A percentile compares a stretch with the other conserved stretches of the same genome.
phyloP scores from a whole-genome alignment of 2,113 vertebrate species.

The Poeciliopsis prolifica region DNA sequence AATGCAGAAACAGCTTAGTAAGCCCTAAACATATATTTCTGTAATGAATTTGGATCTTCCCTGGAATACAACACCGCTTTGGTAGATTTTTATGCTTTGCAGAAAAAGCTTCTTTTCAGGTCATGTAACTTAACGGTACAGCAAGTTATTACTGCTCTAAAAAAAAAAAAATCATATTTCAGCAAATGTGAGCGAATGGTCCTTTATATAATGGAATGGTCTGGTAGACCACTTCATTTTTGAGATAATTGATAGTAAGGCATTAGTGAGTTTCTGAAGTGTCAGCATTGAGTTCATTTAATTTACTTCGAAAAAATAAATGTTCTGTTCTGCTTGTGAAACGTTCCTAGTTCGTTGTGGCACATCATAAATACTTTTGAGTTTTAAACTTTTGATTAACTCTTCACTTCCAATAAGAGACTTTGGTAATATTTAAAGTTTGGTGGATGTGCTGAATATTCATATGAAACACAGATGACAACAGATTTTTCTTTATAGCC shows the following conservation, averaged over 20 bases:
- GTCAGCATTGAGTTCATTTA: background rate
- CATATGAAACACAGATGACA: too few relatives aligned
- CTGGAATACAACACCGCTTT: background rate
- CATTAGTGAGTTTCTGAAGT: background rate
- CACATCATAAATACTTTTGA: too few relatives aligned
- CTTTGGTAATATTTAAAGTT: too few relatives aligned
- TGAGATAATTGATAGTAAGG: background rate
- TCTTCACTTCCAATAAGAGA: too few relatives aligned
- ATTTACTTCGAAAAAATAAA: too few relatives aligned
- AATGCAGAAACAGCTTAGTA: background rate
- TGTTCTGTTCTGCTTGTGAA: too few relatives aligned
- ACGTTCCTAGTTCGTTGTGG: too few relatives aligned
- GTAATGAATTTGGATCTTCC: background rate
- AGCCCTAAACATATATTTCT: background rate
- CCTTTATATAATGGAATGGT: background rate
- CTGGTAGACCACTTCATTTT: too few relatives aligned
- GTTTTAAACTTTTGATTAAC: too few relatives aligned
- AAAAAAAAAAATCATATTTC: background rate
- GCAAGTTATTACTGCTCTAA: background rate
- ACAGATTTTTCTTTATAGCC: too few relatives aligned
- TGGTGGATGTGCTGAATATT: too few relatives aligned
- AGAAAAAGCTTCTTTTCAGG: background rate
- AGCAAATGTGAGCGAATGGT: background rate
- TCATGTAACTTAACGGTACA: background rate
- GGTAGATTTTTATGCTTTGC: background rate